phyloP scores from a whole-genome alignment of 2,113 vertebrate species.

The Tychaedon coryphoeus region DNA sequence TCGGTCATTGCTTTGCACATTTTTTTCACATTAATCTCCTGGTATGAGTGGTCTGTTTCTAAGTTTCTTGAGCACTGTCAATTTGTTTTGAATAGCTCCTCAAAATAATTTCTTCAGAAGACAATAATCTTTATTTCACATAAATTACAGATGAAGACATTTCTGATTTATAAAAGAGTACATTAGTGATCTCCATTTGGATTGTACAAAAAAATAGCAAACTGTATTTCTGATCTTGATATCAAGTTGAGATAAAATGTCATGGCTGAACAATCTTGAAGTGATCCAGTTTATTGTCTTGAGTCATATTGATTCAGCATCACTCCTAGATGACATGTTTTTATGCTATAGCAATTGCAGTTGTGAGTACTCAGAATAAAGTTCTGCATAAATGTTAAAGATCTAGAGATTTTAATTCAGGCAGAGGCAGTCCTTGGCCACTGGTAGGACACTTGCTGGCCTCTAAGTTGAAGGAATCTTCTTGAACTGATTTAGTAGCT shows the following conservation, averaged over 20 bases:
- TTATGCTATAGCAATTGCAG: not conserved
- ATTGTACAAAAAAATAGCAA: not conserved
- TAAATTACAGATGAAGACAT: not conserved
- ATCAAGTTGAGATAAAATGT: constrained; percentile 6
- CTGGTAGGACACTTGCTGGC: not conserved
- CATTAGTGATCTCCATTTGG: not conserved
- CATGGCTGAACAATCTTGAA: not conserved
- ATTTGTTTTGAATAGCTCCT: not conserved
- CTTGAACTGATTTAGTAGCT: not conserved
- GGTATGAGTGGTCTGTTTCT: not conserved
- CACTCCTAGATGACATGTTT: not conserved
- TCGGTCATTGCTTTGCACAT: not conserved
- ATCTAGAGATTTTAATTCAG: not conserved
- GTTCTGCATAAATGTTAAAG: not conserved
- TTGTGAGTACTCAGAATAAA: not conserved
- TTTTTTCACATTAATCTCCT: not conserved
- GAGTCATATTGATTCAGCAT: not conserved
- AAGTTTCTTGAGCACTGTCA: not conserved
- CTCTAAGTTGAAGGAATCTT: not conserved
- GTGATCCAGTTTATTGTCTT: not conserved
- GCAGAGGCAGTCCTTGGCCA: not conserved
- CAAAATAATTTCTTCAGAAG: not conserved
- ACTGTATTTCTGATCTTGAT: not conserved
- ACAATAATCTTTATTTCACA: not conserved
- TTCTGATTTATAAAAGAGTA: not conserved